Evolutionary conservation across 2,113 vertebrate genomes (phyloP), one percentile per base, ranked within the genome.

Genomic region (Turdus rufiventris): DNA sequence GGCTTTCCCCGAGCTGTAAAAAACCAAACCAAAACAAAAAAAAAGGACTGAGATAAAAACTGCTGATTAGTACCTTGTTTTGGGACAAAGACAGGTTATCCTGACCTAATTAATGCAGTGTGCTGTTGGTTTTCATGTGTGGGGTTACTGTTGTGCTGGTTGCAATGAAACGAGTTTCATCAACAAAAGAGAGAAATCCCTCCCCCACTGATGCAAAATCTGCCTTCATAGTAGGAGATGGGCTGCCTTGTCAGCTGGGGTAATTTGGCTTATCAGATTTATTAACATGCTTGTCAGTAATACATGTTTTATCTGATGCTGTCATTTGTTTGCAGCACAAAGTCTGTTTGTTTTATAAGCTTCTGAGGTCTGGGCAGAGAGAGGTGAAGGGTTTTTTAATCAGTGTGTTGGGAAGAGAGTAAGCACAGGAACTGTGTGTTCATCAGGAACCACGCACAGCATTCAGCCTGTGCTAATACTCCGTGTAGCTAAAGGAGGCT

Each of bases 241-340:
- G 79, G 67, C 75, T 91, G 68, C 85, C 31, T 86, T 80, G 85
- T 93, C 95, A 94, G 82, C 60, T 81, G 85, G 76, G 57, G 68
- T 88, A 76, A 88, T 96, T 88, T 66, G 56, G 51, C 48, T 91
- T 85, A 91, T 86, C 91, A 90, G 85, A 88, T 94, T 90, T 91
- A 91, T 97, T 91, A 94, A 79, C 66, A 67, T 80, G 65, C 68
- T 88, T 94, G 51, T 80, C 90, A 53, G 85, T 90, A 94, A 86
- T 88, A 90, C 1, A 1, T 11, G 9, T 85, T 93, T 96, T 95
- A 95, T 96, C 94, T 88, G 78, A 82, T 89, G 86, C 91, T 93
- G 70, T 88, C 74, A 93, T 95, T 95, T 90, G 93, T 91, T 83
- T 83, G 92, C 82, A 77, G 93, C 89, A 86, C 75, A n/a, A 78